A percentile compares a stretch with the other conserved stretches of the same genome.
Conservation (phyloP, 2,888 invertebrate species). For the Tenthredo scrophulariae region DNA sequence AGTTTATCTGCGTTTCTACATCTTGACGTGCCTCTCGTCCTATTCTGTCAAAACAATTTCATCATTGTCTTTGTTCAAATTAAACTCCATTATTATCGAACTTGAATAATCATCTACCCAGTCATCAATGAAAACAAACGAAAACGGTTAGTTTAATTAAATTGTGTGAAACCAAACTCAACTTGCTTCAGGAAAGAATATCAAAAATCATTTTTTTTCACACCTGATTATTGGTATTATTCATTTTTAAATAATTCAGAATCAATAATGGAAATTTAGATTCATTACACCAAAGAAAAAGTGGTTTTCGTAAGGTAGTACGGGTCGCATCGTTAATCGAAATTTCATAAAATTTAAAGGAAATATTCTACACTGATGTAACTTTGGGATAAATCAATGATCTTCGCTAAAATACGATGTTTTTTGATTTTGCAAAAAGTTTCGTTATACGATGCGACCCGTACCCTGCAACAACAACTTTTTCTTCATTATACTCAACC, state of each 20-base stretch:
- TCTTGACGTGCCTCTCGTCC: background rate
- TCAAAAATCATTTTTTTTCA: no score
- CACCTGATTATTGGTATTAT: no score
- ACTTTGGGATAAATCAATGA: background rate
- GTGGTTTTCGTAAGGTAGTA: no score
- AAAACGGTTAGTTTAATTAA: background rate
- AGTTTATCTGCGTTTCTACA: conserved; percentile 27
- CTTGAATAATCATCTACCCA: background rate
- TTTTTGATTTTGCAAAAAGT: background rate
- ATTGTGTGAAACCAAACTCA: background rate
- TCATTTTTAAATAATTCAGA: no score
- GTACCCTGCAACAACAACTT: background rate
- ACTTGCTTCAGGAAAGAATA: background rate
- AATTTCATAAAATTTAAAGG: background rate
- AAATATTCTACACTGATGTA: background rate
- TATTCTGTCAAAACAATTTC: conserved; percentile 4
- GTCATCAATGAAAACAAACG: background rate
- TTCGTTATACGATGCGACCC: background rate
- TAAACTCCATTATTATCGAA: background rate
- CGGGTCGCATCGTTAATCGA: no score
- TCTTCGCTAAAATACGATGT: background rate
- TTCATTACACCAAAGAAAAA: background rate
- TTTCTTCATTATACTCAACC: background rate
- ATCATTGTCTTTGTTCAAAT: background rate
- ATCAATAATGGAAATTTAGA: background rate